Evolutionary conservation across 2,888 invertebrate species (phyloP).

Genomic region (Agonum fuliginosum): DNA sequence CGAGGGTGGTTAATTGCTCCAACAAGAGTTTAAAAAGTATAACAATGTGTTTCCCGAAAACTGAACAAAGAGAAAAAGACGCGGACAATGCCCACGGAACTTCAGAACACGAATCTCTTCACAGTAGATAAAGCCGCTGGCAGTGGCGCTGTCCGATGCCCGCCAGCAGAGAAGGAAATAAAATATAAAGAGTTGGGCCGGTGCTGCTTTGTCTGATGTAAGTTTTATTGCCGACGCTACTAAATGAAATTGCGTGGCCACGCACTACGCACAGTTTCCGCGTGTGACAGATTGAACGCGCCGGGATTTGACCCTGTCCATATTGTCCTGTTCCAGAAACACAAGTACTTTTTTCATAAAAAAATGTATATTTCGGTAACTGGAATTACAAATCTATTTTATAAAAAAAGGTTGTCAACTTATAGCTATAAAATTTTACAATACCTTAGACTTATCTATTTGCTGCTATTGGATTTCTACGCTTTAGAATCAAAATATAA

Average conservation of each 20-base stretch:
- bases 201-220: conserved; percentile 54
- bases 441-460: no score
- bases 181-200: conserved; percentile 47
- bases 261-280: not conserved
- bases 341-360: no score
- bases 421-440: no score
- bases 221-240: conserved; percentile 54
- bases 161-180: conserved; percentile 39
- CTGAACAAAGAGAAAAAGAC: conserved; percentile 37
- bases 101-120: conserved; percentile 48
- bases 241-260: conserved; percentile 47
- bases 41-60: conserved; percentile 59
- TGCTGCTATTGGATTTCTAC: no score
- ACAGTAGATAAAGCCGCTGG: conserved; percentile 53
- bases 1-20: conserved; percentile 57
- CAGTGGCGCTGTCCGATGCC: no score
- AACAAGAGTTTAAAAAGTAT: conserved; percentile 59
- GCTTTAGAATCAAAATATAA: no score
- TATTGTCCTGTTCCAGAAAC: no score
- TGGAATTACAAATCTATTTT: no score
- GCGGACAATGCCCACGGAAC: conserved; percentile 18
- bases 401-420: no score
- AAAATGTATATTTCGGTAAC: no score
- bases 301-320: not conserved
- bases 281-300: not conserved